Percentiles rank a stretch among this genome's conserved stretches.
Evolutionary conservation across 2,888 invertebrate genomes (phyloP).

Genomic region (Dioctria rufipes): DNA sequence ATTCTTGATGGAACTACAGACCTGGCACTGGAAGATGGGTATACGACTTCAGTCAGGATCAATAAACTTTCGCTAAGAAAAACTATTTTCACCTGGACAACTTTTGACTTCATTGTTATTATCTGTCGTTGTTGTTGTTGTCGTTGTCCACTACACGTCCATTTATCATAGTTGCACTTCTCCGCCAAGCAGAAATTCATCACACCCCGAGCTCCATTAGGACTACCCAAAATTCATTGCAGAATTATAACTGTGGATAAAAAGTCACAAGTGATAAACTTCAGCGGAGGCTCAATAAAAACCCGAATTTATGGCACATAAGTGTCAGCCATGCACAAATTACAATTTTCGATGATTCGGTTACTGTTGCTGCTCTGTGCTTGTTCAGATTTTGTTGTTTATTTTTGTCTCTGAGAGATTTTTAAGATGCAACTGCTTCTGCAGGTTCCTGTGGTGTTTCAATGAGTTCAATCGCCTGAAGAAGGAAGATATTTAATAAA

Average conservation of each 20-base stretch:
- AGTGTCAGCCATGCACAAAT: conserved; percentile 63
- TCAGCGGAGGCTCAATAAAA: conserved; percentile 63
- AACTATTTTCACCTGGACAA: conserved; percentile 45
- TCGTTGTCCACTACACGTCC: conserved; percentile 42
- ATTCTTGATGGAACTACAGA: conserved; percentile 17
- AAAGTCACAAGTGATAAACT: conserved; percentile 61
- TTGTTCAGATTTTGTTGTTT: neutral
- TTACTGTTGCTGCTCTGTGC: conserved; percentile 11
- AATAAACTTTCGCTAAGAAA: conserved; percentile 20
- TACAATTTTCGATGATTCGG: conserved; percentile 61
- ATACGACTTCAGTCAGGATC: neutral
- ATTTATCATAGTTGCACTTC: conserved; percentile 59
- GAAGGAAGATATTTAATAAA: no score
- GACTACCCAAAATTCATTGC: conserved; percentile 24
- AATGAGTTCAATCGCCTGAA: no score
- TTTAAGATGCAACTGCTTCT: neutral
- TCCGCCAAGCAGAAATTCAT: conserved; percentile 61
- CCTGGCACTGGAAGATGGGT: neutral
- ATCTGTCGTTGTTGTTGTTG: neutral
- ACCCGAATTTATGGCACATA: conserved; percentile 63
- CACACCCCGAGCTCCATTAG: conserved; percentile 45
- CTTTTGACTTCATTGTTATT: neutral
- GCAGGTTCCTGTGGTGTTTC: neutral
- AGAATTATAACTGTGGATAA: conserved; percentile 13
- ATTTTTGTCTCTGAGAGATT: neutral